Percentiles rank a stretch among this genome's conserved stretches.
phyloP scores from a whole-genome alignment of 2,113 vertebrate species.

The Microcebus murinus region DNA sequence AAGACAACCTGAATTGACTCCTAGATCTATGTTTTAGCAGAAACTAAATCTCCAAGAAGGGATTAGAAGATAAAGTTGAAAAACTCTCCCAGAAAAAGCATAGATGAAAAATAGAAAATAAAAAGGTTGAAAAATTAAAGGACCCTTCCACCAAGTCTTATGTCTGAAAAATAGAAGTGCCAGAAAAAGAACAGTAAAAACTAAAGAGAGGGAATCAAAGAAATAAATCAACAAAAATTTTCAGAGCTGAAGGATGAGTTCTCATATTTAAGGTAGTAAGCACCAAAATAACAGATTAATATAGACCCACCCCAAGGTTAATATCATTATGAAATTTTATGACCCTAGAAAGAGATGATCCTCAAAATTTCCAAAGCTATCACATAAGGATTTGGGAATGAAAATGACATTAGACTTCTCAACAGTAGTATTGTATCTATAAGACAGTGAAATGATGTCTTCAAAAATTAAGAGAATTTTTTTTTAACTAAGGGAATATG shows the following conservation, averaged over 20 bases:
- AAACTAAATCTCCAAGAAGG: neutral
- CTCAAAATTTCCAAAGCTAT: neutral
- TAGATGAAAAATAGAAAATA: neutral
- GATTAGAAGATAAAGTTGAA: conserved; percentile 23
- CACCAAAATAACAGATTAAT: neutral
- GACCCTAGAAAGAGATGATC: neutral
- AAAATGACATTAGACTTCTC: neutral
- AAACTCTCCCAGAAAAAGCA: neutral
- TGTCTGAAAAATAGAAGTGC: neutral
- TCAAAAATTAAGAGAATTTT: neutral
- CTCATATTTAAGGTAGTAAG: conserved; percentile 32
- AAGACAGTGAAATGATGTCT: neutral
- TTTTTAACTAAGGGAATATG: neutral
- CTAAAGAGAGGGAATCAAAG: neutral
- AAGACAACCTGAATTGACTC: neutral
- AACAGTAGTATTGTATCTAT: neutral
- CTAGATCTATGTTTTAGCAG: neutral
- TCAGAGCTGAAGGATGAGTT: conserved; percentile 11
- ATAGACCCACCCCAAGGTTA: neutral
- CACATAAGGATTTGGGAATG: neutral
- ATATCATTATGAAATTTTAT: neutral
- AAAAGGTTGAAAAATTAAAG: neutral
- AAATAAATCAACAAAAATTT: neutral
- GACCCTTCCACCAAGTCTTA: neutral
- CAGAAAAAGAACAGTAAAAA: neutral